Base-by-base conservation (phyloP, 2,888 invertebrate genomes). In the Rhyacophila evoluta region DNA sequence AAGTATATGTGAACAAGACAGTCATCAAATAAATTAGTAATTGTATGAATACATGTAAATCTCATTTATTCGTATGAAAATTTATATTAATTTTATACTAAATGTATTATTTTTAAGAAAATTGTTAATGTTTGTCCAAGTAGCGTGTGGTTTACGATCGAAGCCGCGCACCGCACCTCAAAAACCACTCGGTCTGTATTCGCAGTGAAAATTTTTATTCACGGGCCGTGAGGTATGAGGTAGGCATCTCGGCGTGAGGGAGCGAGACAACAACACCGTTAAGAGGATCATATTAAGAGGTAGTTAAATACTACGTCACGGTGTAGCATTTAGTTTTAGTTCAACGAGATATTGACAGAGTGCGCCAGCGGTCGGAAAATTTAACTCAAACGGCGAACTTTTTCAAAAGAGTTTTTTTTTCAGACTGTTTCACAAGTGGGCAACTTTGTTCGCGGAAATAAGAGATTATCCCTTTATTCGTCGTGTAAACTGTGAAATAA, bases 201-300 rank as follows among this genome's bases (percentile, higher is more conserved):
- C 74, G 74, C 76, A 74, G 74, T 55, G 74, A 67, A 77, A 74
- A 71, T 74, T 78, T 81, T 79, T 70, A 80, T 80, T 33, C 72
- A 39, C 67, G 38, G 33, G 37, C 68, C 15, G 15, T 68, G 68
- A 36, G 55, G 38, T 33, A 28, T 28, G 69, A 69, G 69, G 69
- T n/a, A 29, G 29, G 33, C 33, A 69, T 69, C 12, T 37, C 39
- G 12, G 15, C 74, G 29, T 15, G 77, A n/a, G 71, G 55, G 75
- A 81, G 70, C 55, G 79, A 38, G 81, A 81, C 75, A 73, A 55
- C 72, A 28, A 55, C 28, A 77, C 38, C 37, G 55, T 72, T 72
- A 19, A 74, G 67, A 75, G 77, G 79, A 72, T 78, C 67, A 67
- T 79, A 81, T 81, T 81, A 79, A 81, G 75, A 79, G 79, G 77